Evolutionary conservation across 1,140 invertebrate genomes (phyloP).

Genomic region (Rhynchophorus ferrugineus): DNA sequence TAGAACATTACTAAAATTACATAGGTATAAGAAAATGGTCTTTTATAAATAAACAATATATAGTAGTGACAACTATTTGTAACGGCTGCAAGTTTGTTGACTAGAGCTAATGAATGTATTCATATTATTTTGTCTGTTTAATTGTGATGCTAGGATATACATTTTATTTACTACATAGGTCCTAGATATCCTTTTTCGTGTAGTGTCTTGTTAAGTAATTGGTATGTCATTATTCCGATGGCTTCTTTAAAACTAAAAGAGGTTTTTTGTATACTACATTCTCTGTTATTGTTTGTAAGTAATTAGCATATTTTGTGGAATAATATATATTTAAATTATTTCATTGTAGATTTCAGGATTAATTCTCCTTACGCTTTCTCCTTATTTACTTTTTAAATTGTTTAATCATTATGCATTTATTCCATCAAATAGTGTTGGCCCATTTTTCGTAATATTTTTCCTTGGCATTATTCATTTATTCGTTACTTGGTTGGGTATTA

Average conservation of each 20-base stretch:
- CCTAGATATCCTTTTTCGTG: too few relatives aligned
- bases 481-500: slow-evolving; percentile 35
- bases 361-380: slow-evolving; percentile 30
- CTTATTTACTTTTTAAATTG: slow-evolving; percentile 32
- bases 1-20: slow-evolving; percentile 15
- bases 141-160: too few relatives aligned
- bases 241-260: slow-evolving; percentile 34
- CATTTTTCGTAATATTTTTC: slow-evolving; percentile 32
- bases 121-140: too few relatives aligned
- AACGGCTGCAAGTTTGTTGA: slow-evolving; percentile 1
- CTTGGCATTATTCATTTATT: slow-evolving; percentile 34
- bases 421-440: slow-evolving; percentile 30
- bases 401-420: slow-evolving; percentile 37
- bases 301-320: slow-evolving; percentile 3
- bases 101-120: slow-evolving; percentile 14
- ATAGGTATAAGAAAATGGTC: background rate
- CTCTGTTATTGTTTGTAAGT: slow-evolving; percentile 36
- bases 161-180: too few relatives aligned
- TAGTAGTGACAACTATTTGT: background rate
- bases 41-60: slow-evolving; percentile 19
- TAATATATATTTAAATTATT: background rate
- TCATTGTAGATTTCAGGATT: slow-evolving; percentile 33
- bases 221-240: too few relatives aligned
- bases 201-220: too few relatives aligned
- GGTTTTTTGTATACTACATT: slow-evolving; percentile 34